Evolutionary conservation across 2,113 vertebrate genomes (phyloP), one percentile per base, ranked within the genome.

Genomic region (Percopsis transmontana): DNA sequence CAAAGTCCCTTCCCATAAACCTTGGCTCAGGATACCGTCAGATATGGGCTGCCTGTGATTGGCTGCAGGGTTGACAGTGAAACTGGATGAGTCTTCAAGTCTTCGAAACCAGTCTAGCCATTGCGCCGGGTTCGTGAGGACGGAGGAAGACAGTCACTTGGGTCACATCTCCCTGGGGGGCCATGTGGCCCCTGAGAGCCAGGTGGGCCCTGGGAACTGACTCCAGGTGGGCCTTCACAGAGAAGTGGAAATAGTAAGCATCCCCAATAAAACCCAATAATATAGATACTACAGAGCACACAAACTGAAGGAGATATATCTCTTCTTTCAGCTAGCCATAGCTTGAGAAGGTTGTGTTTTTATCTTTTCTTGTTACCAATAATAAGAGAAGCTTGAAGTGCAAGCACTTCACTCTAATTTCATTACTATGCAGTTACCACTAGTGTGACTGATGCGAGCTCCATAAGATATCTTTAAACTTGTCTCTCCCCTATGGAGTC

Each of bases 181-280:
- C 97, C 97, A 0, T 92, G 92, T 9, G 93, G 91, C 1, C 97
- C 97, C 11, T 91, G 90, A 0, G 91, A 78, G 55, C 95, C 95
- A 0, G 91, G 75, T 21, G 84, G 85, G 42, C 96, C 96, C 89
- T 20, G 91, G 86, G 68, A 77, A 67, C 90, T 85, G n/a, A 84
- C 27, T 71, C 93, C 95, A 85, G 90, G 86, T 19, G 72, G 88
- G 78, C 94, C 87, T 94, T 85, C 79, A 73, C 21, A 72, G 33
- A 79, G 55, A 91, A 76, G 69, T 66, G 68, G 5, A 67, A 40
- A 52, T 47, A 33, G 5, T 33, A 33, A 33, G 27, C 27, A 3
- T 27, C 27, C 27, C 27, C 27, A 33, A 2, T 27, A 33, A 33
- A 6, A n/a, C n/a, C n/a, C n/a, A n/a, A 33, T 33, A 33, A 33